These are phyloP conservation scores for Leptothorax acervorum DNA, from an alignment of 2,888 invertebrate genomes.

Conservation along the genomic window DNA sequence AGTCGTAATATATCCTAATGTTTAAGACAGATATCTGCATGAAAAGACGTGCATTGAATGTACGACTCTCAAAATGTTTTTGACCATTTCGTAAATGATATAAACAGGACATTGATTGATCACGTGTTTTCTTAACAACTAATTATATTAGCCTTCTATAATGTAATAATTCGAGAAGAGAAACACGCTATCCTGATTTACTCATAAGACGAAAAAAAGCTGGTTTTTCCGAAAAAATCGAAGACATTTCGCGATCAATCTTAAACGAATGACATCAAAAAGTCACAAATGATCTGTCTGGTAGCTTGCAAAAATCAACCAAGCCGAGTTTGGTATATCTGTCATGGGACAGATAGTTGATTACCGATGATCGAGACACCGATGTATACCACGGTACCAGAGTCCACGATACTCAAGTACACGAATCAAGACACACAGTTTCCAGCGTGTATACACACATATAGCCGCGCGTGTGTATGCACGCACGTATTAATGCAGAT, in stretches of 20 bases:
- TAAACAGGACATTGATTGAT: neutral
- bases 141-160: neutral
- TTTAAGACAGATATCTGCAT: neutral
- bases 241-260: neutral
- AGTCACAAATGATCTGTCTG: neutral
- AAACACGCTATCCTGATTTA: neutral
- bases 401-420: conserved; percentile 8
- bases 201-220: neutral
- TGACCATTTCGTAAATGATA: neutral
- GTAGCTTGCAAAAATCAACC: neutral
- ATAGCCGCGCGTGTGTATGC: conserved; percentile 12
- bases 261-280: neutral
- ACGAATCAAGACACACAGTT: conserved; percentile 11
- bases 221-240: neutral
- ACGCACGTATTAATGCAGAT: conserved; percentile 57
- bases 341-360: neutral
- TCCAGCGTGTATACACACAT: conserved; percentile 34
- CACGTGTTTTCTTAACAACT: too few relatives aligned
- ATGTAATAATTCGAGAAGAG: neutral
- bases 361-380: neutral
- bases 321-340: neutral
- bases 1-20: neutral
- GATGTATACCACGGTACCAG: neutral
- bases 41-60: neutral
- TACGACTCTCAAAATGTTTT: neutral